Percentiles rank a stretch among this genome's conserved stretches.
Evolutionary conservation across 2,797 vertebrate species (phyloP).

Genomic region (Sebastes hubbsi): DNA sequence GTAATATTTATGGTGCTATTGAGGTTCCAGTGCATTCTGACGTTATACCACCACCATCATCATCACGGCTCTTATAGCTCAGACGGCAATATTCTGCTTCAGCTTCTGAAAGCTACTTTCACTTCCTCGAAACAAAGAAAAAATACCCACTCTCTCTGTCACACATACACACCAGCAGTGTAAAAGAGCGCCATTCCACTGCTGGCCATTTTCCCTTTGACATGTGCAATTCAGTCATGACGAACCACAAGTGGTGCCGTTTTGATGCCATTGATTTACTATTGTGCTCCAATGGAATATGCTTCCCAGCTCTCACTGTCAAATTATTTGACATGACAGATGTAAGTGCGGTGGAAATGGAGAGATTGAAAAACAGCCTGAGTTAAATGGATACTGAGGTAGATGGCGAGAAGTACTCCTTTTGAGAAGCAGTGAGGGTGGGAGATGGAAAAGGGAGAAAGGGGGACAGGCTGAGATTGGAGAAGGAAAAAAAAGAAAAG

Average conservation of each 20-base stretch:
- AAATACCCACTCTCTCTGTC: background rate
- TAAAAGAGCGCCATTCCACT: slow-evolving; percentile 3
- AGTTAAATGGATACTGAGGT: slow-evolving; percentile 46
- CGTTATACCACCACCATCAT: background rate
- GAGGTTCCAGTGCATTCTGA: background rate
- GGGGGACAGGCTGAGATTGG: slow-evolving; percentile 13
- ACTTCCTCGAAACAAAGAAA: background rate
- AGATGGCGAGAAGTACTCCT: slow-evolving; percentile 17
- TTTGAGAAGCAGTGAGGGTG: background rate
- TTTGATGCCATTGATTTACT: slow-evolving; percentile 61
- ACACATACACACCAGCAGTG: background rate
- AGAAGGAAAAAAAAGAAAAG: background rate
- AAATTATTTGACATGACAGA: slow-evolving; percentile 61
- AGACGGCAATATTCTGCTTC: background rate
- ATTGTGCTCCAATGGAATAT: slow-evolving; percentile 63
- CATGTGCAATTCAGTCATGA: slow-evolving; percentile 29
- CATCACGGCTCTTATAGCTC: background rate
- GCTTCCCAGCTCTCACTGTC: slow-evolving; percentile 45
- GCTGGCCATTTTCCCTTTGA: slow-evolving; percentile 28
- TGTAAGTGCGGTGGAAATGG: slow-evolving; percentile 55
- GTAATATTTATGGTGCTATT: background rate
- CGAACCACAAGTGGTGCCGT: slow-evolving; percentile 37
- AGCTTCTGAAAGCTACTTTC: slow-evolving; percentile 2
- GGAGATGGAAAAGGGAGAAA: slow-evolving; percentile 11
- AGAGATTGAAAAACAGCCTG: slow-evolving; percentile 51